Evolutionary conservation across 2,888 invertebrate species (phyloP).

Genomic region (Digitonthophagus gazella): DNA sequence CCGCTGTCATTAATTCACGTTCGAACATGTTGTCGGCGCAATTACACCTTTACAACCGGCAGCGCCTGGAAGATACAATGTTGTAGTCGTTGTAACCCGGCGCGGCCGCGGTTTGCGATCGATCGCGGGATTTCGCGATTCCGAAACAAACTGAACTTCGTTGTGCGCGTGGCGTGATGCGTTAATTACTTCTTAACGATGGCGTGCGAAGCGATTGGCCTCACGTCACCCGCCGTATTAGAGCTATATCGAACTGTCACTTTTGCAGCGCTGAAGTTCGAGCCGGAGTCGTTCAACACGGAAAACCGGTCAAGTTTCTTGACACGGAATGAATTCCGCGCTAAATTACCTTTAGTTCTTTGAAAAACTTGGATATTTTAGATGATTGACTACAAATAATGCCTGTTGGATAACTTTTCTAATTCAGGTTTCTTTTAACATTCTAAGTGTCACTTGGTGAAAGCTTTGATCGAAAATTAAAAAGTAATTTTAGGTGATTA

Average conservation of each 20-base stretch:
- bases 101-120: no score
- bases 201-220: constrained; percentile 5
- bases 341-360: background rate
- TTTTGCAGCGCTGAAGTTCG: constrained; percentile 10
- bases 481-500: no score
- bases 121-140: background rate
- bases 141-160: background rate
- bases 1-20: constrained; percentile 11
- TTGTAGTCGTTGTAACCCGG: background rate
- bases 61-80: background rate
- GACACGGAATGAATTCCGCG: background rate
- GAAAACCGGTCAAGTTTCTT: background rate
- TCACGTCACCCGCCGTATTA: constrained; percentile 17
- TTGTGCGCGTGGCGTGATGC: constrained; percentile 16
- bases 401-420: background rate
- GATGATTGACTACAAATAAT: background rate
- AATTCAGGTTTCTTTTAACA: background rate
- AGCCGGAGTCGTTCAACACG: background rate
- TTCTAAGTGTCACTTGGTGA: background rate
- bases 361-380: background rate
- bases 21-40: constrained; percentile 3
- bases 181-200: constrained; percentile 16
- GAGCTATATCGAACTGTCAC: constrained; percentile 21
- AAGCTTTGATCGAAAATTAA: no score
- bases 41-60: background rate